Evolutionary conservation across 2,113 vertebrate genomes (phyloP).

Genomic region (Calypte anna): DNA sequence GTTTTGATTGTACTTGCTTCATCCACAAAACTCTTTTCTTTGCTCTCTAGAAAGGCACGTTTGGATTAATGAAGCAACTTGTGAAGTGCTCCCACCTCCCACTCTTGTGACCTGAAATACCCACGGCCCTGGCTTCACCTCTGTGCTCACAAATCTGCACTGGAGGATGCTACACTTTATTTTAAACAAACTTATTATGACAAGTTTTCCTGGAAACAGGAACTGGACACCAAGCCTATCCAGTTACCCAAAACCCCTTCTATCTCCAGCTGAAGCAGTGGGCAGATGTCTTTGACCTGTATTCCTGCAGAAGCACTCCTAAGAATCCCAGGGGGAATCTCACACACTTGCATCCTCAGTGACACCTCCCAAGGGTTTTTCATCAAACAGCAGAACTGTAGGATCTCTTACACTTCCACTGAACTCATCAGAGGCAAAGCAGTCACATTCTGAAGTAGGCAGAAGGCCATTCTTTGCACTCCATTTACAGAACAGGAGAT

Average conservation of each 20-base stretch:
- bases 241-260: neutral
- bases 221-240: neutral
- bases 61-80: neutral
- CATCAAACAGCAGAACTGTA: neutral
- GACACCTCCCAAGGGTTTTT: neutral
- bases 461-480: neutral
- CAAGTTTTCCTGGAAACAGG: neutral
- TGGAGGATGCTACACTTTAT: neutral
- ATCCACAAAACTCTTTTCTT: neutral
- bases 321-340: neutral
- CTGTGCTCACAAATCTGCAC: neutral
- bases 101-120: neutral
- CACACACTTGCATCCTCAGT: accelerated
- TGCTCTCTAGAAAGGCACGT: neutral
- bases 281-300: neutral
- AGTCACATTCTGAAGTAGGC: neutral
- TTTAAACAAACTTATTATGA: neutral
- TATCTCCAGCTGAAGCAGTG: neutral
- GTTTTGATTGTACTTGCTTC: neutral
- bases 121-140: neutral
- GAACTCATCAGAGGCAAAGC: neutral
- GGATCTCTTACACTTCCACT: neutral
- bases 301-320: neutral
- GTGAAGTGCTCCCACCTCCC: neutral
- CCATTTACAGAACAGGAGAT: neutral